Conservation (phyloP, 2,113 vertebrate species). For the Oreochromis tanganicae region DNA sequence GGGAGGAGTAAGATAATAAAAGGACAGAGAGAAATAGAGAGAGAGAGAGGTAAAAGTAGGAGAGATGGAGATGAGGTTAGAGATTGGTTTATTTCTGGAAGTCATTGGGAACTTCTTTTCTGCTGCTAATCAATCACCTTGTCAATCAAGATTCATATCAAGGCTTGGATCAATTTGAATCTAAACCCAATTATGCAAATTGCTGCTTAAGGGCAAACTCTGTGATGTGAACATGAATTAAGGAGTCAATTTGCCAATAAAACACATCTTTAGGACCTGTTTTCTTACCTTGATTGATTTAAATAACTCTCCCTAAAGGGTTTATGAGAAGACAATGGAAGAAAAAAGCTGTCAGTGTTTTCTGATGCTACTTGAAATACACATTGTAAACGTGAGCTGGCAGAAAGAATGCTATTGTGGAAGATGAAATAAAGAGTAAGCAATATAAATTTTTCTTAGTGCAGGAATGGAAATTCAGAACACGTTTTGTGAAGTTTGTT, state of each 20-base stretch:
- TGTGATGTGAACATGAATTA: not conserved
- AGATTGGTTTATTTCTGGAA: not conserved
- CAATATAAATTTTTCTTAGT: not conserved
- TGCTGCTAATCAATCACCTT: not conserved
- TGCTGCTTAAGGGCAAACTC: not conserved
- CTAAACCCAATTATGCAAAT: conserved; percentile 37
- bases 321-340: not conserved
- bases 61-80: not conserved
- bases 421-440: not conserved
- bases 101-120: not conserved
- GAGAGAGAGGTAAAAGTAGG: not conserved
- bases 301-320: not conserved
- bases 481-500: not conserved
- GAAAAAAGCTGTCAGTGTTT: not conserved
- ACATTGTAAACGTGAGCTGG: not conserved
- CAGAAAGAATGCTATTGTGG: not conserved
- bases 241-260: not conserved
- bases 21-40: not conserved
- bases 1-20: not conserved
- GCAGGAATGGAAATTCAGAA: not conserved
- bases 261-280: not conserved
- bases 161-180: not conserved
- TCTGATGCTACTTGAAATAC: not conserved
- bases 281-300: not conserved
- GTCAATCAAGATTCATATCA: conserved; percentile 34